Evolutionary conservation across 2,888 invertebrate genomes (phyloP).

Genomic region (Xylophagus ater): DNA sequence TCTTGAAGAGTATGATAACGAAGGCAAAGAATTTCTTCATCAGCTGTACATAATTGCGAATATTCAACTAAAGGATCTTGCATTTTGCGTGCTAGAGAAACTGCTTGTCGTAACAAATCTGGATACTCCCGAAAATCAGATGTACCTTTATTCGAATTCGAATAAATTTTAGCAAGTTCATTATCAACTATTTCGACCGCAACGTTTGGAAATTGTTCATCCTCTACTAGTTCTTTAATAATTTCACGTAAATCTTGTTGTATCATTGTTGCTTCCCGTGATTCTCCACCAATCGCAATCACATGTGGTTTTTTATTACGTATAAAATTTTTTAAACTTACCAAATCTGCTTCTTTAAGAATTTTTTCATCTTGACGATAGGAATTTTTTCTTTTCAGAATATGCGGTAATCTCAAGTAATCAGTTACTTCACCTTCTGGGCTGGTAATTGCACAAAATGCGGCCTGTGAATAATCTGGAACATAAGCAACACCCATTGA

Average conservation of each 20-base stretch:
- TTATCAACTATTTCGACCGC: conserved; percentile 89
- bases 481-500: conserved; percentile 83
- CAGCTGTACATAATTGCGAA: conserved; percentile 88
- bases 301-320: conserved; percentile 86
- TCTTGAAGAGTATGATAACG: conserved; percentile 82
- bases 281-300: conserved; percentile 83
- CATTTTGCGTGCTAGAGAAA: conserved; percentile 81
- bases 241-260: conserved; percentile 66
- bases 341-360: conserved; percentile 55
- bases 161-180: conserved; percentile 84
- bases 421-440: conserved; percentile 89
- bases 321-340: conserved; percentile 69
- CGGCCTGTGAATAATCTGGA: conserved; percentile 70
- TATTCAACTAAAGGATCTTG: conserved; percentile 96
- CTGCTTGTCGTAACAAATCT: conserved; percentile 76
- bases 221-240: conserved; percentile 61
- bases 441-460: conserved; percentile 78
- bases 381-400: conserved; percentile 71
- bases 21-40: conserved; percentile 92
- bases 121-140: conserved; percentile 91
- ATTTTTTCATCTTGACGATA: conserved; percentile 55
- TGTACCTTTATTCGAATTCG: conserved; percentile 77
- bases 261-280: conserved; percentile 73
- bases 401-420: conserved; percentile 74
- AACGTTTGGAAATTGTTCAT: conserved; percentile 78